Conservation (phyloP, 2,113 vertebrate genomes). For the Ammodramus savannarum region DNA sequence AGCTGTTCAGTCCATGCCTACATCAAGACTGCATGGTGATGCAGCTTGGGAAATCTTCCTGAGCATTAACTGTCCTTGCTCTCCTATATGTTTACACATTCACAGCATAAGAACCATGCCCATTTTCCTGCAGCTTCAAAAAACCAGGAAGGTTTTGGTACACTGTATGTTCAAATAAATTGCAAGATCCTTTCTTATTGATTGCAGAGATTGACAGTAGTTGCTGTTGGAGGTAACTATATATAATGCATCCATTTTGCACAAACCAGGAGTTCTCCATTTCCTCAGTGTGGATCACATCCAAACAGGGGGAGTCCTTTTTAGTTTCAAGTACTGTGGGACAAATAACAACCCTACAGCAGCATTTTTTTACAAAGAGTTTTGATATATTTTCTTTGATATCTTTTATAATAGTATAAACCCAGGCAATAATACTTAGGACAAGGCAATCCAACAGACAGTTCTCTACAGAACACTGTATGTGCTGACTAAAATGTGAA, state of each 20-base stretch:
- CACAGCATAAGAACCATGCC: neutral
- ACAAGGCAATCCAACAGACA: neutral
- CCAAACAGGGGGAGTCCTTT: neutral
- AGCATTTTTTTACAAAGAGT: neutral
- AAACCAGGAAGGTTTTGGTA: neutral
- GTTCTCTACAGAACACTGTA: neutral
- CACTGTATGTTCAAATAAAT: neutral
- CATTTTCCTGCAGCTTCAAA: neutral
- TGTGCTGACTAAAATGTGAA: neutral
- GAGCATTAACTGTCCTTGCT: neutral
- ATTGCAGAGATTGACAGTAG: neutral
- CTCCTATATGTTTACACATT: neutral
- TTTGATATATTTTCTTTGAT: neutral
- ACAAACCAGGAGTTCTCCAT: neutral
- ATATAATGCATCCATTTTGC: neutral
- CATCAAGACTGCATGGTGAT: neutral
- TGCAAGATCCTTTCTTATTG: neutral
- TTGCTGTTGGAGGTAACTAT: neutral
- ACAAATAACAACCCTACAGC: neutral
- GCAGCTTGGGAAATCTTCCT: neutral
- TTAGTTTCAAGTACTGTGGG: neutral
- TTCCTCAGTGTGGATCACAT: neutral
- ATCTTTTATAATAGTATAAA: neutral
- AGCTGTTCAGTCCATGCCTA: neutral
- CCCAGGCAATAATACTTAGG: neutral